Evolutionary conservation across 2,888 invertebrate genomes (phyloP), one percentile per base, ranked within the genome.

Genomic region (Eustalomyia histrio): DNA sequence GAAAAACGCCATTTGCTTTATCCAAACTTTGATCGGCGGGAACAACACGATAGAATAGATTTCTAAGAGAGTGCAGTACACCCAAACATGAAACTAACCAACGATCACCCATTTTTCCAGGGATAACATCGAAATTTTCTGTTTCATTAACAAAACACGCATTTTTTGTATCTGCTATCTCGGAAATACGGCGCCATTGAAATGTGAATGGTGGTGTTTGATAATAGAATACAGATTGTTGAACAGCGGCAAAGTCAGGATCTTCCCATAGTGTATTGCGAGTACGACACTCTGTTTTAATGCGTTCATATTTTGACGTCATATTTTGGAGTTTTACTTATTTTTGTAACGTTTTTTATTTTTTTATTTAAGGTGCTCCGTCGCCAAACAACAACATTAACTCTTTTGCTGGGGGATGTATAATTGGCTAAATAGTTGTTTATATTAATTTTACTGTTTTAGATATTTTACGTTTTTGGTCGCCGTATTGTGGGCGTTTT

Each of bases 151-250:
- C 88, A 76, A 90, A 90, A 9, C 94, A 93, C 55, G 95, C 94
- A 29, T 86, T 86, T 9, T 85, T 75, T 0, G 75, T 76, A 33
- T 97, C 97, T 3, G 85, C 83, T 63, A 88, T 82, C 71, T 94
- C 93, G 0, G 97, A 95, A 84, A 95, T 94, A 86, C 97, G 92
- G 88, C 95, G 97, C 97, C 97, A 97, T 80, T 95, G 94, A 88
- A 97, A 97, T 87, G 96, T 95, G 90, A 97, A 97, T 0, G 97
- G 96, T n/a, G 97, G 97, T 14, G 96, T 97, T 91, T 97, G 97
- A 91, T 97, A 96, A 90, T 97, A 97, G 90, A 97, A 97, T 8
- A 97, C 96, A 1, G 97, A 97, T 6, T 95, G 92, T 91, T 97
- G 97, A 9, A 94, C 94, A 3, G 97, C 96, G 3, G 96, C 95